Percentiles rank a stretch among this genome's conserved stretches.
Evolutionary conservation across 2,797 vertebrate species (phyloP).

Genomic region (Clarias laeviceps): DNA sequence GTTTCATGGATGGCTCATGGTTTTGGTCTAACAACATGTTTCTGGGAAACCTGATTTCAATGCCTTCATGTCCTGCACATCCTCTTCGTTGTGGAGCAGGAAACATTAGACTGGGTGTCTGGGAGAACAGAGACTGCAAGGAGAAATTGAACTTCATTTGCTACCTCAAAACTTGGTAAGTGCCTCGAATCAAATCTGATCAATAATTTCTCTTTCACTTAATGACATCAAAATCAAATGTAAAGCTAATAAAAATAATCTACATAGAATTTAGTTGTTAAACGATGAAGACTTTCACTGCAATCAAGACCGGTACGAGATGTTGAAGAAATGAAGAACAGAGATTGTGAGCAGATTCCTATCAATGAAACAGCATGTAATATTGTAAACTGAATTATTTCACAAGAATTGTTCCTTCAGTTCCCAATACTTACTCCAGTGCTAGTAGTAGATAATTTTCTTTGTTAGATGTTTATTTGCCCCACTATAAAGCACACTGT

Average conservation of each 20-base stretch:
- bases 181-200: neutral
- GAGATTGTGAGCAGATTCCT: neutral
- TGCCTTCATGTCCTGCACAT: slow-evolving; percentile 28
- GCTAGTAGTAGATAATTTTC: neutral
- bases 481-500: neutral
- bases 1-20: slow-evolving; percentile 23
- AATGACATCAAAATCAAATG: neutral
- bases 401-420: neutral
- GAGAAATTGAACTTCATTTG: slow-evolving; percentile 33
- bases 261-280: neutral
- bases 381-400: neutral
- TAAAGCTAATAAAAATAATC: neutral
- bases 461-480: neutral
- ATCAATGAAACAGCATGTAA: neutral
- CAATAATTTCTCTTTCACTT: neutral
- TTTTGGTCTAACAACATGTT: neutral
- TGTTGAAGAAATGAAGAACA: neutral
- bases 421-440: neutral
- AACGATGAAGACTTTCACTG: neutral
- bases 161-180: neutral
- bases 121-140: slow-evolving; percentile 29
- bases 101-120: neutral
- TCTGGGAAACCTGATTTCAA: neutral
- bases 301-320: neutral
- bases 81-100: slow-evolving; percentile 22